phyloP scores from a whole-genome alignment of 1,140 invertebrate species.

The Polypedilum vanderplanki region DNA sequence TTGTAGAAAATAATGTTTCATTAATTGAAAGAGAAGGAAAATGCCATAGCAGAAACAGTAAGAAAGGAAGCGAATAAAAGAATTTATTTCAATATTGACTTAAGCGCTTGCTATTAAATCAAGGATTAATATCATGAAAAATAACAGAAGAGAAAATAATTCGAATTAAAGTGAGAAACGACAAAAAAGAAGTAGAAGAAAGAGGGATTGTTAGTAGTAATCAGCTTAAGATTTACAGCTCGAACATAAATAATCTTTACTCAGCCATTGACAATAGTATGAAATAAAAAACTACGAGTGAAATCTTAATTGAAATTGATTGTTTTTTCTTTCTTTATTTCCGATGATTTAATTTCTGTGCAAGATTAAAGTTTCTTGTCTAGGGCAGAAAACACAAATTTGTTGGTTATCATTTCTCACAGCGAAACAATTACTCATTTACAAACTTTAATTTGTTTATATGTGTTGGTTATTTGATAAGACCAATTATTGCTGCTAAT shows the following conservation, averaged over 20 bases:
- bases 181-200: not conserved
- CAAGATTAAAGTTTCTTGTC: too few relatives aligned
- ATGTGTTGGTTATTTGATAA: too few relatives aligned
- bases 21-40: too few relatives aligned
- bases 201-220: not conserved
- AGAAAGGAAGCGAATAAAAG: not conserved
- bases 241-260: conserved; percentile 10
- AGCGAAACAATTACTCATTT: too few relatives aligned
- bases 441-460: too few relatives aligned
- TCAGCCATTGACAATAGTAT: not conserved
- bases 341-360: too few relatives aligned
- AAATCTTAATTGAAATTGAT: conserved; percentile 6
- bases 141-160: not conserved
- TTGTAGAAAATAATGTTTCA: too few relatives aligned
- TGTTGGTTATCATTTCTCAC: too few relatives aligned
- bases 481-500: too few relatives aligned
- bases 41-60: not conserved
- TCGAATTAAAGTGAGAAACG: not conserved
- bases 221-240: conserved; percentile 12
- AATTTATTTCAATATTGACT: conserved; percentile 13
- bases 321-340: not conserved
- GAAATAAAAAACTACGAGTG: not conserved
- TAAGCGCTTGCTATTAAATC: conserved; percentile 9
- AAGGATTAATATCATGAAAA: conserved; percentile 19
- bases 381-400: too few relatives aligned